A percentile compares a stretch with the other conserved stretches of the same genome.
These are phyloP conservation scores for Chelidonichthys spinosus DNA, from an alignment of 2,797 vertebrate species.

Conservation along the genomic window DNA sequence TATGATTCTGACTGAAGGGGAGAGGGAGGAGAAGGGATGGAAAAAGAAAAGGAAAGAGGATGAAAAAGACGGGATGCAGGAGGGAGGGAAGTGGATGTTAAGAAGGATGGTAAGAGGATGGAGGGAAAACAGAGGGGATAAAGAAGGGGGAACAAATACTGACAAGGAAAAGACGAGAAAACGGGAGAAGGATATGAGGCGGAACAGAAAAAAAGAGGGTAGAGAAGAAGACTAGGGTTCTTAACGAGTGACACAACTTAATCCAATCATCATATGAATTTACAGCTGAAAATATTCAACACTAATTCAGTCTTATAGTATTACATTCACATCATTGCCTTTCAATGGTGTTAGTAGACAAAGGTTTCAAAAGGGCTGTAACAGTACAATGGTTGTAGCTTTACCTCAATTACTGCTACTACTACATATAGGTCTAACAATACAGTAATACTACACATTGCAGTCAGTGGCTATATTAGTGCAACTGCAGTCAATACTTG, in stretches of 20 bases:
- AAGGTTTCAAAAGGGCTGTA: slow-evolving; percentile 5
- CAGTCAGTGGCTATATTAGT: background rate
- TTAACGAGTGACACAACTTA: slow-evolving; percentile 45
- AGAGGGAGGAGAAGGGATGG: slow-evolving; percentile 25
- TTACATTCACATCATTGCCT: slow-evolving; percentile 12
- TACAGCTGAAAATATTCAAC: slow-evolving; percentile 29
- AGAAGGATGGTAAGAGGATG: slow-evolving; percentile 1
- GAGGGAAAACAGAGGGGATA: slow-evolving; percentile 1
- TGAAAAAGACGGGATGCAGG: background rate
- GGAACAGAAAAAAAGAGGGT: background rate
- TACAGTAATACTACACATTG: background rate
- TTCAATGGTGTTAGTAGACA: slow-evolving; percentile 13
- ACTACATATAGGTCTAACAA: background rate
- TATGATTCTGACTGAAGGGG: slow-evolving; percentile 38
- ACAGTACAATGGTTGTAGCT: slow-evolving; percentile 2
- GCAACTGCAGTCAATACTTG: background rate
- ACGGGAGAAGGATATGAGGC: background rate
- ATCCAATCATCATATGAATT: slow-evolving; percentile 45
- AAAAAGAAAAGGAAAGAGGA: slow-evolving; percentile 20
- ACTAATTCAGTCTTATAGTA: slow-evolving; percentile 30
- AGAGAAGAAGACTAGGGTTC: slow-evolving; percentile 7
- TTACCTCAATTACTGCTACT: background rate
- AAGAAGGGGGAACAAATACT: background rate
- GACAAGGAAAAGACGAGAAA: background rate
- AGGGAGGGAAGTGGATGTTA: background rate